Conservation (phyloP, 2,797 vertebrate genomes). For the Acanthurus lineatus region DNA sequence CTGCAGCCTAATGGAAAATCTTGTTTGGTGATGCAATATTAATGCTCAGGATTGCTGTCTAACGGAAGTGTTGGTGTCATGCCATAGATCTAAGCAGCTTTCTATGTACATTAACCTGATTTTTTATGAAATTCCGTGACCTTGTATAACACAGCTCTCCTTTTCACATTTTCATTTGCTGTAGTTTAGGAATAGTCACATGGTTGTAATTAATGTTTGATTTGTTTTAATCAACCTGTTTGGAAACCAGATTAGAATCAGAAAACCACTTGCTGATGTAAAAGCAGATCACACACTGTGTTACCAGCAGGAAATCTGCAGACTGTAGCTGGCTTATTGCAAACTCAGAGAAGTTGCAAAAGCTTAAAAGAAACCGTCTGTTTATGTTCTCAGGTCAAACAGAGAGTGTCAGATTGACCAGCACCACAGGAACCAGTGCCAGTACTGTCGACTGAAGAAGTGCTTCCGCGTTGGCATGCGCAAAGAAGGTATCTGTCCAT, state of each 20-base stretch:
- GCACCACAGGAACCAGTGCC: conserved; percentile 98
- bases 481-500: conserved; percentile 91
- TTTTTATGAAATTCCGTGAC: not conserved
- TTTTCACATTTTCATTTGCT: not conserved
- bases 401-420: conserved; percentile 98
- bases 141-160: not conserved
- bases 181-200: not conserved
- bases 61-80: not conserved
- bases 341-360: not conserved
- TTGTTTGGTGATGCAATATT: conserved; percentile 54
- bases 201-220: not conserved
- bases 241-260: conserved; percentile 5
- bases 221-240: not conserved
- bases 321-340: not conserved
- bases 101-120: not conserved
- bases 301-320: not conserved
- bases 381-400: conserved; percentile 88
- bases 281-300: not conserved
- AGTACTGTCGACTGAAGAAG: conserved; percentile 97
- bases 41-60: conserved; percentile 26
- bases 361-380: not conserved
- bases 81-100: conserved; percentile 6
- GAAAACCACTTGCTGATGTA: not conserved
- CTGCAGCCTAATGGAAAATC: conserved; percentile 37
- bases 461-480: conserved; percentile 98